These are phyloP conservation scores for Ephestia elutella DNA, from an alignment of 1,140 invertebrate genomes.

Conservation along the genomic window DNA sequence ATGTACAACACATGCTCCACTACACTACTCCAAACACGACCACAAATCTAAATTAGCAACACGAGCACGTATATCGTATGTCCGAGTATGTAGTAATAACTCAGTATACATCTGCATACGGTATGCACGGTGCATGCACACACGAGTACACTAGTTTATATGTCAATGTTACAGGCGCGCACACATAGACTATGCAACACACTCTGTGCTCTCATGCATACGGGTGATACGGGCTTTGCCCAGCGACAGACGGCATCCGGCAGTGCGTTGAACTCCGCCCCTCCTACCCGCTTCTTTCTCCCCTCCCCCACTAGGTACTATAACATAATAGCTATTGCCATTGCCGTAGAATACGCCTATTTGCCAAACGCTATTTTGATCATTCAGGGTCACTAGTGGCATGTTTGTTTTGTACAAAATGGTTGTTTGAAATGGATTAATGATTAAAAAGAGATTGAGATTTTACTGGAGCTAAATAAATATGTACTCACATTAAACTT, in stretches of 20 bases:
- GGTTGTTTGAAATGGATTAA: conserved; percentile 8
- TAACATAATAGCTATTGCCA: conserved; percentile 18
- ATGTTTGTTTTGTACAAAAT: conserved; percentile 21
- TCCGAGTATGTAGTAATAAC: conserved; percentile 44
- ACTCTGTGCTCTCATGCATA: conserved; percentile 40
- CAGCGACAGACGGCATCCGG: conserved; percentile 63
- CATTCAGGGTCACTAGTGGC: conserved; percentile 31
- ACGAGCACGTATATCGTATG: conserved; percentile 33
- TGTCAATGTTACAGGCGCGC: conserved; percentile 64
- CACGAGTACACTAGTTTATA: conserved; percentile 48
- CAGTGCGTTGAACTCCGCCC: conserved; percentile 62
- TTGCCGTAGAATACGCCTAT: conserved; percentile 26
- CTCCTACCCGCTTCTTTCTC: conserved; percentile 33
- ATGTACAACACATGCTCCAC: conserved; percentile 51
- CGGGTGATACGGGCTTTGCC: conserved; percentile 33
- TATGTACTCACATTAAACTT: too few species aligned
- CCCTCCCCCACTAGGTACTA: conserved; percentile 18
- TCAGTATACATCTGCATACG: conserved; percentile 24
- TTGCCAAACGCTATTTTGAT: conserved; percentile 30
- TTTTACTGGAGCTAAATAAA: too few species aligned
- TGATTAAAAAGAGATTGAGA: too few species aligned
- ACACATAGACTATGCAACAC: conserved; percentile 34
- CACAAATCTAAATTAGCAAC: conserved; percentile 38
- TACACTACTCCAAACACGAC: conserved; percentile 40
- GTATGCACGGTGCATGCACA: conserved; percentile 24